These are phyloP conservation scores for Spatula clypeata DNA, from an alignment of 2,797 vertebrate genomes.

Conservation along the genomic window DNA sequence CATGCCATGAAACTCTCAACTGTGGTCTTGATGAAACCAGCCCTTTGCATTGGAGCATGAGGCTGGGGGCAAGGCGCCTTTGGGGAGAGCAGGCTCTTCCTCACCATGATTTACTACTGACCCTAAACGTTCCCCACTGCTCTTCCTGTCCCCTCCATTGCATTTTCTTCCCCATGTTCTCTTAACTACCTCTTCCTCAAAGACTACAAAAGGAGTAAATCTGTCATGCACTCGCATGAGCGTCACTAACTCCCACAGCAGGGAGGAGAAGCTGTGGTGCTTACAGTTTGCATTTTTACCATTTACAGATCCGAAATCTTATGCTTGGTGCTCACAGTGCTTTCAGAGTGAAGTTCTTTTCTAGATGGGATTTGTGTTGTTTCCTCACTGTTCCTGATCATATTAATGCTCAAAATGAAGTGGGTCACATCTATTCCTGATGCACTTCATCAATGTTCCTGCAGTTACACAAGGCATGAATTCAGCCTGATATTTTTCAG, in stretches of 20 bases:
- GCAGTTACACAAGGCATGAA: neutral
- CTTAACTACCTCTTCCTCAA: neutral
- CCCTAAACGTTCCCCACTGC: neutral
- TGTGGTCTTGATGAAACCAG: neutral
- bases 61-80: too few species aligned
- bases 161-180: neutral
- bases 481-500: neutral
- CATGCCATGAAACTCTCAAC: neutral
- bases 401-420: neutral
- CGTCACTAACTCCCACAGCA: neutral
- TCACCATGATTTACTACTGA: neutral
- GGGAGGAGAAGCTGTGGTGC: neutral
- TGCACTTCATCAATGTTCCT: slow-evolving; percentile 8
- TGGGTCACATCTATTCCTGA: neutral
- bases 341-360: neutral
- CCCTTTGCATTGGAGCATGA: neutral
- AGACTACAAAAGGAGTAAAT: neutral
- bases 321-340: neutral
- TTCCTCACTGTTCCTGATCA: neutral
- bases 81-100: neutral
- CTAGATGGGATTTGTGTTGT: neutral
- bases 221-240: neutral
- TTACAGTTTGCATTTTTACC: slow-evolving; percentile 3
- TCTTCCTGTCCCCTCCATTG: neutral
- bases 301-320: neutral